These are phyloP conservation scores for Drosophila orosa DNA, from an alignment of 1,140 invertebrate species.

Conservation along the genomic window DNA sequence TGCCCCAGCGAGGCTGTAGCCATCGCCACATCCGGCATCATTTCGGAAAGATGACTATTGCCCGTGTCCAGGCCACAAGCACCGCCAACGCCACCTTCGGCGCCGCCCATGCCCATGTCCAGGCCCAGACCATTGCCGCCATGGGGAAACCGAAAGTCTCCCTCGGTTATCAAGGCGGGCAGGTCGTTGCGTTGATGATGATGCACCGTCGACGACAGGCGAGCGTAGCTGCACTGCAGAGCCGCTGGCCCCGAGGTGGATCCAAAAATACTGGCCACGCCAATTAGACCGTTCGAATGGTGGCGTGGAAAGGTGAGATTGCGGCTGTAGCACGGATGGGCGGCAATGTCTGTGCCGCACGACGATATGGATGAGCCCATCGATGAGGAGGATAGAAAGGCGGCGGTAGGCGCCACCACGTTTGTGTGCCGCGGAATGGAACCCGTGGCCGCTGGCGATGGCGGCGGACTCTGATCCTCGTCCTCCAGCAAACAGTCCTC, in stretches of 20 bases:
- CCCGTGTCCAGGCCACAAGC: slow-evolving; percentile 68
- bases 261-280: slow-evolving; percentile 56
- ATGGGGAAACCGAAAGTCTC: slow-evolving; percentile 85
- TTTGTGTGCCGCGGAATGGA: slow-evolving; percentile 56
- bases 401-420: slow-evolving; percentile 14
- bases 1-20: slow-evolving; percentile 90
- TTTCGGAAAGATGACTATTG: slow-evolving; percentile 90
- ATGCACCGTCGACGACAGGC: slow-evolving; percentile 68
- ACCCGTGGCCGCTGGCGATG: slow-evolving; percentile 72
- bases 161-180: slow-evolving; percentile 87
- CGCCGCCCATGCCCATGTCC: slow-evolving; percentile 44
- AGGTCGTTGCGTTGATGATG: slow-evolving; percentile 85
- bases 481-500: slow-evolving; percentile 61
- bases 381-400: slow-evolving; percentile 54
- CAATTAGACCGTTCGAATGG: slow-evolving; percentile 70
- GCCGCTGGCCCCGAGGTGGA: slow-evolving; percentile 39
- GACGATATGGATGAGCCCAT: slow-evolving; percentile 72
- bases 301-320: slow-evolving; percentile 88
- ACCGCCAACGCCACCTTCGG: slow-evolving; percentile 41
- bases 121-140: slow-evolving; percentile 61
- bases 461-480: slow-evolving; percentile 75
- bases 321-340: slow-evolving; percentile 79
- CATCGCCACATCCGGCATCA: slow-evolving; percentile 96
- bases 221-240: slow-evolving; percentile 67
- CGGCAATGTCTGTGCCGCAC: slow-evolving; percentile 49